Conservation (phyloP, 1,140 invertebrate genomes). For the Heliconius eleuchia region DNA sequence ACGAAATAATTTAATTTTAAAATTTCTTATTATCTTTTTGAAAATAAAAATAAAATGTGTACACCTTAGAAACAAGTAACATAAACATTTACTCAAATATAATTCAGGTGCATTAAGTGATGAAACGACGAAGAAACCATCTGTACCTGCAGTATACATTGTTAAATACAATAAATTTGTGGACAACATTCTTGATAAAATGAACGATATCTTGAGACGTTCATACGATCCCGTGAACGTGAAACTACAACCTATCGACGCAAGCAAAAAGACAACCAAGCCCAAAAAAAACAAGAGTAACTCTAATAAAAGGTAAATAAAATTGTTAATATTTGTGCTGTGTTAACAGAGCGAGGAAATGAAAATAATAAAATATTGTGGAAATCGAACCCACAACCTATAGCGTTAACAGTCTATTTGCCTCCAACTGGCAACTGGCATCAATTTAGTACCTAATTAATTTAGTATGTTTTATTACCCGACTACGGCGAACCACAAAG, state of each 20-base stretch:
- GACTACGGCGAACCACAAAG: too few relatives aligned
- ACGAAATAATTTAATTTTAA: too few relatives aligned
- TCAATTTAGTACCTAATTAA: too few relatives aligned
- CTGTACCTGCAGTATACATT: conserved; percentile 87
- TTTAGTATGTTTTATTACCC: too few relatives aligned
- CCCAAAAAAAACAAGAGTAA: conserved; percentile 77
- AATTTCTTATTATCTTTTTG: too few relatives aligned
- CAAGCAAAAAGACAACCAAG: conserved; percentile 76
- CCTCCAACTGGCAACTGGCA: too few relatives aligned
- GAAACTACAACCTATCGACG: conserved; percentile 84
- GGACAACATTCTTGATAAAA: conserved; percentile 89
- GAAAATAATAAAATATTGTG: too few relatives aligned
- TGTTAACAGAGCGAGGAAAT: too few relatives aligned
- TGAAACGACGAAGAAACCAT: conserved; percentile 60
- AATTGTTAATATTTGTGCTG: not conserved
- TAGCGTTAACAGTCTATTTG: too few relatives aligned
- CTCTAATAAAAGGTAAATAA: conserved; percentile 68
- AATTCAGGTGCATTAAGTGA: conserved; percentile 61
- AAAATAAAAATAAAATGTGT: not conserved
- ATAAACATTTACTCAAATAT: not conserved
- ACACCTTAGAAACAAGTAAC: not conserved
- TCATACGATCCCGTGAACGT: conserved; percentile 92
- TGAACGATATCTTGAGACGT: conserved; percentile 88
- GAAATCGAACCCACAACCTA: too few relatives aligned
- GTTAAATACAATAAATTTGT: conserved; percentile 91